Evolutionary conservation across 2,113 vertebrate species (phyloP).

Genomic region (Catharus fuscescens): DNA sequence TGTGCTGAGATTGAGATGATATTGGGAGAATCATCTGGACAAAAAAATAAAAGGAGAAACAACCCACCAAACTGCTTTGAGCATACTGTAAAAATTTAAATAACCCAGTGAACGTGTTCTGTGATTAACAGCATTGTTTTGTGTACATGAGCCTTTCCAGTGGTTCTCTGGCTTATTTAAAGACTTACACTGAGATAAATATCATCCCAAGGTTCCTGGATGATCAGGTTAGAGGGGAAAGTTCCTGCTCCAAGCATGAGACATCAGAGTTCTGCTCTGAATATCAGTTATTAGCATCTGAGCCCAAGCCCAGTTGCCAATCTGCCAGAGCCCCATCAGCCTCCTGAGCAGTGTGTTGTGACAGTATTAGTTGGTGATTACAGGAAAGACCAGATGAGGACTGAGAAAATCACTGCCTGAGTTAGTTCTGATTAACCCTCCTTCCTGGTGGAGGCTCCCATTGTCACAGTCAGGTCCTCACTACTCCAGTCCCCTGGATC

Average conservation of each 20-base stretch:
- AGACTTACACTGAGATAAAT: neutral
- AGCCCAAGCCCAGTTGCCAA: neutral
- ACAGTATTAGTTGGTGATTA: conserved; percentile 45
- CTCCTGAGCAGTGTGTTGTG: neutral
- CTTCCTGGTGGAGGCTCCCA: neutral
- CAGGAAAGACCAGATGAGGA: neutral
- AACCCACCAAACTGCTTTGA: neutral
- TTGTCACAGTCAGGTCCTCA: neutral
- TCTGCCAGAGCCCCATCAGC: conserved; percentile 36
- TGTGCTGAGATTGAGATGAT: neutral
- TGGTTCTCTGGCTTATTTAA: conserved; percentile 37
- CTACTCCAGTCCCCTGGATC: neutral
- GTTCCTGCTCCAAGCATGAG: neutral
- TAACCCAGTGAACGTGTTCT: neutral
- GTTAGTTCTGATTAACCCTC: neutral
- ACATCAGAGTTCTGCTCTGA: conserved; percentile 49
- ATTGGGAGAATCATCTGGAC: neutral
- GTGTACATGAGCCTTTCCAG: neutral
- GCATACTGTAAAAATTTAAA: conserved; percentile 20
- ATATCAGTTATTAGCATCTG: conserved; percentile 14
- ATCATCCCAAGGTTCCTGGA: neutral
- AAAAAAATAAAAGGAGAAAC: neutral
- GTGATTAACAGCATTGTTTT: neutral
- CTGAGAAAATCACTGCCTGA: neutral
- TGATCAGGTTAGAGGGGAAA: neutral